phyloP scores from a whole-genome alignment of 2,797 vertebrate species.

The Malacoraja senta region DNA sequence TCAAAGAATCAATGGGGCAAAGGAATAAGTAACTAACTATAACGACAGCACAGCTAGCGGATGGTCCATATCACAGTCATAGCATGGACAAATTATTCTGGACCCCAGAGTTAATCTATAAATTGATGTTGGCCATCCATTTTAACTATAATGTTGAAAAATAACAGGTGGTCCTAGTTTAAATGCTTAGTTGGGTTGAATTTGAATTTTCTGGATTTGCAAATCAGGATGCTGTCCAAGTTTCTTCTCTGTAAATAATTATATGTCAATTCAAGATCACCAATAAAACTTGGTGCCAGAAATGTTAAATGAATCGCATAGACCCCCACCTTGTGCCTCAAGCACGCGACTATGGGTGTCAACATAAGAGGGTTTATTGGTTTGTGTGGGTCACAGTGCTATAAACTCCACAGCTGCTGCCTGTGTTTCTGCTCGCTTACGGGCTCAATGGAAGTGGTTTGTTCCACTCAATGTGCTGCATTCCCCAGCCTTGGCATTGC shows the following conservation, averaged over 20 bases:
- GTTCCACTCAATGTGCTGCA: not conserved
- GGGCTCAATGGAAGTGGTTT: not conserved
- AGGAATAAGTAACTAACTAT: too few relatives aligned
- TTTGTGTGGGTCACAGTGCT: not conserved
- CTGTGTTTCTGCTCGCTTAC: not conserved
- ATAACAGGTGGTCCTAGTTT: not conserved
- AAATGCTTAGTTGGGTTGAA: not conserved
- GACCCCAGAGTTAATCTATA: not conserved
- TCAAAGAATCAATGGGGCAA: too few relatives aligned
- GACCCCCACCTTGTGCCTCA: not conserved
- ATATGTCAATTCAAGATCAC: not conserved
- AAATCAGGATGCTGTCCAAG: not conserved
- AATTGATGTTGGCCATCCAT: not conserved
- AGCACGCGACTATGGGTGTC: not conserved
- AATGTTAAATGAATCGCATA: not conserved
- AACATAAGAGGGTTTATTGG: not conserved
- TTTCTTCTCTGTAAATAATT: not conserved
- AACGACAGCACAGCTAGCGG: too few relatives aligned
- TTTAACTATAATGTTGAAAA: too few relatives aligned
- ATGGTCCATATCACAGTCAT: too few relatives aligned
- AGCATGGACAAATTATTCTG: too few relatives aligned
- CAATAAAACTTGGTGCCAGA: too few relatives aligned
- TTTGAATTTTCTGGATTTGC: not conserved
- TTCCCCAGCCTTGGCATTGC: constrained; percentile 27
- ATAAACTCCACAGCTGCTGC: not conserved